Percentiles rank a stretch among this genome's conserved stretches.
Evolutionary conservation across 2,888 invertebrate species (phyloP).

Genomic region (Thelaira solivaga): DNA sequence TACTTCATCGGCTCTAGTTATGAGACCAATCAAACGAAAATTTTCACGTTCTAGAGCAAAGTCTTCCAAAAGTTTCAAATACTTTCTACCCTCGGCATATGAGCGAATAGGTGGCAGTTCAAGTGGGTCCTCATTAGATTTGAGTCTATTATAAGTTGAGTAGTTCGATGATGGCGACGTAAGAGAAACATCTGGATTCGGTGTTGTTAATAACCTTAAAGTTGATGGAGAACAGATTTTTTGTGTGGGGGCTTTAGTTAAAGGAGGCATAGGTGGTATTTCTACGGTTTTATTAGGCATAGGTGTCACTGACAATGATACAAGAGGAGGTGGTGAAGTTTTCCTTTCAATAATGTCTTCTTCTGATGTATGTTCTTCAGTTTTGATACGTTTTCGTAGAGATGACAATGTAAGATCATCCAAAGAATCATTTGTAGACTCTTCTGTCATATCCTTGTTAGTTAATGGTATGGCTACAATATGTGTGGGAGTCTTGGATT

Average conservation of each 20-base stretch:
- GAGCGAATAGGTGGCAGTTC: constrained; percentile 61
- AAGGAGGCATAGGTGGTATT: constrained; percentile 63
- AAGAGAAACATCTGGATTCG: background rate
- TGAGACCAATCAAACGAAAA: constrained; percentile 72
- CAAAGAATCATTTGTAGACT: constrained; percentile 54
- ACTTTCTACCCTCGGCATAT: constrained; percentile 72
- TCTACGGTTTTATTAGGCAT: background rate
- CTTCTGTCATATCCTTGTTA: constrained; percentile 52
- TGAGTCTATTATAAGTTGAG: constrained; percentile 49
- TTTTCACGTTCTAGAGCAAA: constrained; percentile 73
- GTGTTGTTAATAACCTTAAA: background rate
- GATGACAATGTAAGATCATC: constrained; percentile 51
- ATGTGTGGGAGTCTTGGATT: constrained; percentile 27
- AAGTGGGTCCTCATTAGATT: constrained; percentile 8
- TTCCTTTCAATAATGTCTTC: background rate
- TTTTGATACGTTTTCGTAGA: constrained; percentile 54
- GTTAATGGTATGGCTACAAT: constrained; percentile 50
- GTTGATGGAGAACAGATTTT: constrained; percentile 2
- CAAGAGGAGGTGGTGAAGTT: constrained; percentile 10
- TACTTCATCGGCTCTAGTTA: constrained; percentile 73
- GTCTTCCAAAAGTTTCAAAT: constrained; percentile 73
- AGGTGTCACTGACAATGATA: background rate
- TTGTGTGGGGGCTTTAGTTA: constrained; percentile 60
- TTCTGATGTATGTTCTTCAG: constrained; percentile 14
- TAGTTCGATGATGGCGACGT: constrained; percentile 22